phyloP scores from a whole-genome alignment of 2,888 invertebrate species.

The Zaprionus bogoriensis region DNA sequence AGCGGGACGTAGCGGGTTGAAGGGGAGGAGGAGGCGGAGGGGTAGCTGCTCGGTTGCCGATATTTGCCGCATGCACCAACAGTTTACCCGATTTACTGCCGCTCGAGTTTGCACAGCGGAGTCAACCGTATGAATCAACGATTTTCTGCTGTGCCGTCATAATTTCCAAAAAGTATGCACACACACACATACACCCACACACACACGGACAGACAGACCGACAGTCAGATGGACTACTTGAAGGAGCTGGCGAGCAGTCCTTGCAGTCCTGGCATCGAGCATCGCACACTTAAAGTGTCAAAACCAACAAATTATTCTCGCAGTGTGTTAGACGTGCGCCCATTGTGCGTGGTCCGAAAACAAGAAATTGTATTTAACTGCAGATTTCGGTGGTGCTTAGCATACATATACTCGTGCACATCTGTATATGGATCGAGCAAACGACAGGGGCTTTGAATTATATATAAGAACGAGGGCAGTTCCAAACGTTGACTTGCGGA shows the following conservation, averaged over 20 bases:
- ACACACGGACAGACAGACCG: not conserved
- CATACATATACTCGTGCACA: conserved; percentile 8
- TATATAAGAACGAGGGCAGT: conserved; percentile 2
- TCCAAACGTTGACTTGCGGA: not conserved
- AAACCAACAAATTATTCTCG: conserved; percentile 77
- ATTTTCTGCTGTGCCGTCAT: conserved; percentile 72
- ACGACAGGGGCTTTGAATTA: not conserved
- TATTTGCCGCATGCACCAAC: conserved; percentile 54
- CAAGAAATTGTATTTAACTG: conserved; percentile 63
- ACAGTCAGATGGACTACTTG: not conserved
- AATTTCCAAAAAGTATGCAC: conserved; percentile 63
- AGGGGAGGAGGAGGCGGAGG: not conserved
- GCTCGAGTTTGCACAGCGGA: conserved; percentile 71
- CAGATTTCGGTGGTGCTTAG: conserved; percentile 66
- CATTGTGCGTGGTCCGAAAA: conserved; percentile 23
- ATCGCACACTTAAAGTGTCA: conserved; percentile 74
- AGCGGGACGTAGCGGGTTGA: too few species aligned
- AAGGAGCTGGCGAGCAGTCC: conserved; percentile 11
- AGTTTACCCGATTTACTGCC: conserved; percentile 75
- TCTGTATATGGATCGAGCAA: conserved; percentile 8
- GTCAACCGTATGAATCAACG: conserved; percentile 76
- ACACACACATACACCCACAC: conserved; percentile 6
- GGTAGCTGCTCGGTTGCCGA: not conserved
- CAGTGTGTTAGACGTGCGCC: conserved; percentile 17
- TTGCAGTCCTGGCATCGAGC: not conserved